Base-by-base conservation (phyloP, 2,888 invertebrate species). In the Dinocampus coccinellae region DNA sequence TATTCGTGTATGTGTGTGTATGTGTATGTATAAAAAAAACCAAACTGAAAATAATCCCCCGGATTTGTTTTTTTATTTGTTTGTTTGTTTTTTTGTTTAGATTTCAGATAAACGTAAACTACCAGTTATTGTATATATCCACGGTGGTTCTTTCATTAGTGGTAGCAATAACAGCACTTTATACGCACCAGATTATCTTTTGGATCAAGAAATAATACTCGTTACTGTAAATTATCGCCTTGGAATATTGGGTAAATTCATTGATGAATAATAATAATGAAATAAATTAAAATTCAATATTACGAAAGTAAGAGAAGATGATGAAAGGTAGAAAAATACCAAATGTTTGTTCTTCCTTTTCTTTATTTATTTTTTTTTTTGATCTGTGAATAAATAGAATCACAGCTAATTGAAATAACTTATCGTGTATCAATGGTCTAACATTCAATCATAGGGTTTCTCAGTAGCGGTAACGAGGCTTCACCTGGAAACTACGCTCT, bases 201-300 rank as follows among this genome's bases (percentile, higher is more conserved):
- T 82, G 73, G 81, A 85, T 70, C 80, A 84, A 24, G 75, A 83
- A 36, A 55, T 86, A 20, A 75, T 87, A 60, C 73, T 87, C 11
- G 83, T 87, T 6, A 79, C 83, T 10, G 33, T 85, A 7, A 85
- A 86, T 73, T 84, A 86, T 76, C 83, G 87, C 4, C 77, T 85
- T 29, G 79, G 80, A 57, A 69, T 80, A 69, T 77, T 87, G 34
- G 87, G 87, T 86, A 77, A 81, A 47, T 47, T 47, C 16, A 7
- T 7, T 16, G 9, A 6, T 47, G 55, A 29, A 29, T 29, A 29
- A 29, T 29, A 29, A 29, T 7, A 4, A 4, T 29, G 29, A 29
- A 29, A 3, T 29, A 29, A 29, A 29, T 29, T 3, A 29, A 29
- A 7, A 29, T n/a, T n/a, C n/a, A 29, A 29, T 4, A 29, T 4